These are phyloP conservation scores for Tineola bisselliella DNA, from an alignment of 2,888 invertebrate genomes.

Conservation along the genomic window DNA sequence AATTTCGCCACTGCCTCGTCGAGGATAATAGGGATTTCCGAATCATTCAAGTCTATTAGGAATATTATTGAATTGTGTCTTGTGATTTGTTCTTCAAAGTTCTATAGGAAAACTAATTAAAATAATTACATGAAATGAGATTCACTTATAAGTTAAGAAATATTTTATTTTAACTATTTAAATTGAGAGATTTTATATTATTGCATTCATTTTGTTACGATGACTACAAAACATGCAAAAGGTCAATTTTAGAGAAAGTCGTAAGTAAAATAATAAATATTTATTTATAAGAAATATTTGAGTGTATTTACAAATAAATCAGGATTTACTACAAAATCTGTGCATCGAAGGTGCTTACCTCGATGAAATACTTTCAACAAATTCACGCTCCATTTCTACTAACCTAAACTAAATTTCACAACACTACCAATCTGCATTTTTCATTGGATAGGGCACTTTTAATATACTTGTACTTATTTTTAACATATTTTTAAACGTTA, in stretches of 20 bases:
- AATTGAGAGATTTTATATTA: too few species aligned
- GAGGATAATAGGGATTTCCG: slow-evolving; percentile 30
- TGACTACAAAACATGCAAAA: too few species aligned
- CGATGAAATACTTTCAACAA: not conserved
- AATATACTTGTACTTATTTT: too few species aligned
- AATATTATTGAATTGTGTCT: not conserved
- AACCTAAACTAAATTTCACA: not conserved
- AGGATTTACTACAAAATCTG: not conserved
- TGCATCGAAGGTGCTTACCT: not conserved
- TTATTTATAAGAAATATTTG: too few species aligned
- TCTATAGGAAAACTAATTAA: too few species aligned
- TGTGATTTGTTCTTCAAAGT: not conserved
- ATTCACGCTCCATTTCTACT: not conserved
- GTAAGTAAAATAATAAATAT: too few species aligned
- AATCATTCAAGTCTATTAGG: not conserved
- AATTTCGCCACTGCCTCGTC: slow-evolving; percentile 53
- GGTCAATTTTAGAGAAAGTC: too few species aligned
- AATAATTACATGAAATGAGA: too few species aligned
- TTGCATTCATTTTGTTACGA: too few species aligned
- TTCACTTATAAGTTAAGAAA: too few species aligned
- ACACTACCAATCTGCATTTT: not conserved
- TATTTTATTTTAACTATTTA: too few species aligned
- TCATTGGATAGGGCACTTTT: not conserved
- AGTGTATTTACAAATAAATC: not conserved
- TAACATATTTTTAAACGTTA: too few species aligned